Percentiles rank a stretch among this genome's conserved stretches.
These are phyloP conservation scores for Eufriesea mexicana DNA, from an alignment of 1,140 invertebrate genomes.

Conservation along the genomic window DNA sequence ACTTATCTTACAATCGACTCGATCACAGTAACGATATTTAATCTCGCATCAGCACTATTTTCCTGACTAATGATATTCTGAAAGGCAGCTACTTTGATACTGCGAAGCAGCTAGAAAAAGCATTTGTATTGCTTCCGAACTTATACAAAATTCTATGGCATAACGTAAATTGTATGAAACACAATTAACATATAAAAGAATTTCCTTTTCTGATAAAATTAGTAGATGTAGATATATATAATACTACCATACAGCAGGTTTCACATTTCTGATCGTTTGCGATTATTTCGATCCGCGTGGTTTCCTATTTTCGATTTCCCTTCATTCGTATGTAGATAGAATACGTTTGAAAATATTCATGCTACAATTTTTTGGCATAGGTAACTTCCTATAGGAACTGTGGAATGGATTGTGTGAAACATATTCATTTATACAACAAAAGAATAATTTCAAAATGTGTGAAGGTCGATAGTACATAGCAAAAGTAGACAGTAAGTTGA, in stretches of 20 bases:
- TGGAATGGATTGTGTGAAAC: slow-evolving; percentile 40
- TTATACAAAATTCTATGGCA: slow-evolving; percentile 43
- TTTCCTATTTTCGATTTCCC: slow-evolving; percentile 10
- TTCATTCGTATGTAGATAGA: background rate
- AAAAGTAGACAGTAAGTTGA: slow-evolving; percentile 79
- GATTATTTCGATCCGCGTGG: background rate
- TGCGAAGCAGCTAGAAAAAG: slow-evolving; percentile 45
- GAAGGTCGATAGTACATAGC: slow-evolving; percentile 71
- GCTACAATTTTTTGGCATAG: slow-evolving; percentile 13
- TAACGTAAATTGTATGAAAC: slow-evolving; percentile 33
- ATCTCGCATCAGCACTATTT: slow-evolving; percentile 29
- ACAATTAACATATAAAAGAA: slow-evolving; percentile 26
- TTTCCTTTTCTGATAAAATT: background rate
- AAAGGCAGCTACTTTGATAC: slow-evolving; percentile 41
- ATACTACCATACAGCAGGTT: slow-evolving; percentile 53
- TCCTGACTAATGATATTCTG: slow-evolving; percentile 9
- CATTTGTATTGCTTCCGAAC: slow-evolving; percentile 32
- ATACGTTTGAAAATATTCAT: slow-evolving; percentile 32
- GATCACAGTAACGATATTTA: background rate
- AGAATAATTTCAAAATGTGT: slow-evolving; percentile 55
- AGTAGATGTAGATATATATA: slow-evolving; percentile 12
- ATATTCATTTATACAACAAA: slow-evolving; percentile 37
- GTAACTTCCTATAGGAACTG: slow-evolving; percentile 46
- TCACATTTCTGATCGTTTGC: background rate
- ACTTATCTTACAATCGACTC: background rate